Evolutionary conservation across 2,888 invertebrate genomes (phyloP), one percentile per base, ranked within the genome.

Genomic region (Dasysyrphus tricinctus): DNA sequence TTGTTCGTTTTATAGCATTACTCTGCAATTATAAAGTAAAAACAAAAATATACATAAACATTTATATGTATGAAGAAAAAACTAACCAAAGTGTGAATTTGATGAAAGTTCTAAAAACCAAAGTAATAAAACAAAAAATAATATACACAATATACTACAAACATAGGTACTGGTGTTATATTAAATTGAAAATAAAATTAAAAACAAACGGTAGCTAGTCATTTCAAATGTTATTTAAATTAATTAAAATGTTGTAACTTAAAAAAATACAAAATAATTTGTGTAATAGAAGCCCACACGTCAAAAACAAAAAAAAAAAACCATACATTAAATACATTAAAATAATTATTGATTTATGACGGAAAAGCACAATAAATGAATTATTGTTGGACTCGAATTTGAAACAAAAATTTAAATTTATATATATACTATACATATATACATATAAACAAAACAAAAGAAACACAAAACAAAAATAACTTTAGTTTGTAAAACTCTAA

Each of bases 61-160:
- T 44, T 7, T 7, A 29, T 29, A 29, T 47, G n/a, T 47, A 54
- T 14, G 37, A 39, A 54, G 2, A 61, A 78, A 74, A 78, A 86
- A 79, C 86, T 86, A 82, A 86, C 86, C 86, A 86, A 86, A 86
- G 86, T 82, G 86, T 86, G 86, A 86, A 86, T 86, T 86, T 86
- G 70, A 86, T 70, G 67, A 86, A 82, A 78, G 82, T 82, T 82
- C 82, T 82, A 79, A 86, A 82, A 86, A 84, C 78, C 86, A 81
- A 86, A 86, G 81, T 81, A 78, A 85, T 63, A 80, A 34, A 76
- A 72, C 12, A 65, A 73, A 67, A 61, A 77, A 57, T 77, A 49
- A 81, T 82, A 82, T 67, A 86, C 47, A 86, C 39, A 63, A 74
- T 67, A 82, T 86, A 86, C 81, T 86, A 67, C 75, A 72, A 82